Base-by-base conservation (phyloP, 2,888 invertebrate genomes). In the Dendrolimus houi region DNA sequence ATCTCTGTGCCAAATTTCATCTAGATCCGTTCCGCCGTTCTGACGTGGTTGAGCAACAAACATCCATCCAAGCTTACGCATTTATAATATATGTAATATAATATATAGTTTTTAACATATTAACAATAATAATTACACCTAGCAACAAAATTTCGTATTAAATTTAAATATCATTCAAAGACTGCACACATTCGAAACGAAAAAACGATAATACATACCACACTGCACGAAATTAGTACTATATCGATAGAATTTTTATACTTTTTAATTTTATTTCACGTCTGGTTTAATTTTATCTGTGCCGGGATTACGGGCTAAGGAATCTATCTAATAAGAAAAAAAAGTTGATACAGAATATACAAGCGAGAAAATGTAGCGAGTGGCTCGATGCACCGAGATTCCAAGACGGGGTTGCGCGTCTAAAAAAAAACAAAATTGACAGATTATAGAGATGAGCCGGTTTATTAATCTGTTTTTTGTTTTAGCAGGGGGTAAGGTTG, bases 221-320 rank as follows among this genome's bases (percentile, higher is more conserved):
- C 84, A 85, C 87, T 78, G 81, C 85, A 86, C 87, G 75, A 86
- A 90, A 89, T 90, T 90, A 89, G 88, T 87, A 71, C 74, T 79
- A 79, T 79, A 47, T 83, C 84, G 83, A 85, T 81, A 79, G 79
- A 85, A 85, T 86, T 86, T 83, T 85, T 85, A 74, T 83, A 81
- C 85, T 81, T 88, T 89, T 89, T 89, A 87, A 88, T 89, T 89
- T 90, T 88, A 83, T 89, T 90, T 86, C 83, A 83, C 85, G 90
- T 90, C 90, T 90, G 88, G 87, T 86, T 88, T 88, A 89, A 90
- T 88, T 89, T 90, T 88, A 88, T 88, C 87, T 85, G 88, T 85
- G 47, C 47, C 85, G 83, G 84, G 88, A 88, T 89, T 88, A 88
- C 89, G 81, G 84, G 83, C 87, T 87, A 85, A 87, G 90, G 90